These are phyloP conservation scores for Oscheius myriophilus DNA, from an alignment of 2,888 invertebrate genomes.

Conservation along the genomic window DNA sequence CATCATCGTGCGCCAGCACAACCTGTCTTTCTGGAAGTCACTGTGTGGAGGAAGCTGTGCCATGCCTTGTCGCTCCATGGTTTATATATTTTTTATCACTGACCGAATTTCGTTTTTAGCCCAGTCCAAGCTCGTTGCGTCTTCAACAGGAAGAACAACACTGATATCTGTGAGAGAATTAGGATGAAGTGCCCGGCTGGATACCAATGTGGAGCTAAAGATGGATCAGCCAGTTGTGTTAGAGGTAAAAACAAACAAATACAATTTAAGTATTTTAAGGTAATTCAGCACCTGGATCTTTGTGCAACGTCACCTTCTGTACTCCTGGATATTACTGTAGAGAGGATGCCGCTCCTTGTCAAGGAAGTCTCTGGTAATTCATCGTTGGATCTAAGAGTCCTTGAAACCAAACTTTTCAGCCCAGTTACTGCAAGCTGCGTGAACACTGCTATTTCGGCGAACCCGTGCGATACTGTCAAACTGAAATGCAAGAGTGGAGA, in stretches of 20 bases:
- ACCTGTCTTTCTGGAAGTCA: slow-evolving; percentile 2
- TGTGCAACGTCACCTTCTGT: no score
- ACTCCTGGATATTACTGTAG: no score
- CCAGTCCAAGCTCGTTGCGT: slow-evolving; percentile 4
- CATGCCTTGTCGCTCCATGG: slow-evolving; percentile 24
- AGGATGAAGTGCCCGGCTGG: slow-evolving; percentile 13
- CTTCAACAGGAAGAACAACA: not conserved
- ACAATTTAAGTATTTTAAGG: no score
- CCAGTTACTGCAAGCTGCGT: no score
- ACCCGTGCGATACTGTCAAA: no score
- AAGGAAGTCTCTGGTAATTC: no score
- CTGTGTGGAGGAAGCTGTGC: slow-evolving; percentile 11
- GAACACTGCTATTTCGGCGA: no score
- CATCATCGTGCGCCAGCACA: slow-evolving; percentile 6
- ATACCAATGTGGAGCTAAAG: slow-evolving; percentile 18
- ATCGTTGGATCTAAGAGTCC: no score
- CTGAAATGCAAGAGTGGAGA: no score
- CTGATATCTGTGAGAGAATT: slow-evolving; percentile 13
- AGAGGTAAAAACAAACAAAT: not conserved
- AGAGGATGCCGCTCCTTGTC: no score
- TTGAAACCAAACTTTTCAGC: no score
- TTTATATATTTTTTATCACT: not conserved
- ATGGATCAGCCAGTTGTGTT: slow-evolving; percentile 18
- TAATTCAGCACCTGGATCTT: no score
- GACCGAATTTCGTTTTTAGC: not conserved